Conservation (phyloP, 2,888 invertebrate genomes). For the Pseudanteris insignis region DNA sequence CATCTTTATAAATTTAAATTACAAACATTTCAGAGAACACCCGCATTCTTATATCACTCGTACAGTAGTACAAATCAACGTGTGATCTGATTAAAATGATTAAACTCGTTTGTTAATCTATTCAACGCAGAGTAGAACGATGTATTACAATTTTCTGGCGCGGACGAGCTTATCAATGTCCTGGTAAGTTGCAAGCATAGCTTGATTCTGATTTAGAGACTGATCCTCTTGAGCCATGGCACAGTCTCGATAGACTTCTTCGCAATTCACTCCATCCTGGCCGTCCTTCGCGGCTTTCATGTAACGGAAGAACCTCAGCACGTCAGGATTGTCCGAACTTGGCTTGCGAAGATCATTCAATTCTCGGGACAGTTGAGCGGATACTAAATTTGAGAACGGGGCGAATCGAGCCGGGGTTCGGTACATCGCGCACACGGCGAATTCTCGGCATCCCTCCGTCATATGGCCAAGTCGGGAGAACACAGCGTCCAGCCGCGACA, state of each 20-base stretch:
- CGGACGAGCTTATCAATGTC: constrained; percentile 88
- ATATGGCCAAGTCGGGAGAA: constrained; percentile 76
- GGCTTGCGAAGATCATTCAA: constrained; percentile 86
- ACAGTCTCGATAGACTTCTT: constrained; percentile 75
- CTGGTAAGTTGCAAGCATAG: constrained; percentile 86
- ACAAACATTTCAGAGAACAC: too few relatives aligned
- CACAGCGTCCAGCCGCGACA: constrained; percentile 85
- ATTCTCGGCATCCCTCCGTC: constrained; percentile 78
- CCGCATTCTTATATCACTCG: too few relatives aligned
- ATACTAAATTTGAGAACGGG: constrained; percentile 87
- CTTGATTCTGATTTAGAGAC: constrained; percentile 72
- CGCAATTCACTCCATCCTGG: constrained; percentile 81
- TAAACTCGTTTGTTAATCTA: too few relatives aligned
- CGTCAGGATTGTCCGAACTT: constrained; percentile 86
- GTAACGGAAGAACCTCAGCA: constrained; percentile 87
- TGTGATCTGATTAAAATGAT: too few relatives aligned
- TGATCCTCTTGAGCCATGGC: constrained; percentile 72
- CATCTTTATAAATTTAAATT: too few relatives aligned
- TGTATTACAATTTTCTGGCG: constrained; percentile 74
- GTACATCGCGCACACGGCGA: constrained; percentile 88
- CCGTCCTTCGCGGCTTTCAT: constrained; percentile 91
- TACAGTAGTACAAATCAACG: neutral
- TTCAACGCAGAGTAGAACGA: too few relatives aligned
- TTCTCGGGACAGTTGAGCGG: constrained; percentile 88
- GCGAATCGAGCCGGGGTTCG: constrained; percentile 88